Conservation (phyloP, 2,888 invertebrate genomes). For the Eupithecia exiguata region DNA sequence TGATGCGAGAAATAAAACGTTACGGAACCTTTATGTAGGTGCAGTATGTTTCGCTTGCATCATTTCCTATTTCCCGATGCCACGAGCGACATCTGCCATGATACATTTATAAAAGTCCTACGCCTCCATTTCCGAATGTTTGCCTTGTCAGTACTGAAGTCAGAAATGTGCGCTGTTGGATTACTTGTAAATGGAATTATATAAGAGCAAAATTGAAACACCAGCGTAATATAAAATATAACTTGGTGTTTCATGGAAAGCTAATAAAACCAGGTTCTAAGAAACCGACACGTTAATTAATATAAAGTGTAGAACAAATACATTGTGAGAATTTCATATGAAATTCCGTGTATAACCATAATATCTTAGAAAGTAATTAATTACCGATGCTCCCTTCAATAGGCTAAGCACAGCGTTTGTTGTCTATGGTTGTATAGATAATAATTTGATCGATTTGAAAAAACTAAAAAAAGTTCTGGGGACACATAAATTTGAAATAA, state of each 20-base stretch:
- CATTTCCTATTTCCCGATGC: slow-evolving; percentile 38
- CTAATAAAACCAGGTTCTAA: background rate
- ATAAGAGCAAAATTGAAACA: background rate
- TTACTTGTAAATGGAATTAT: background rate
- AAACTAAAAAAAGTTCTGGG: background rate
- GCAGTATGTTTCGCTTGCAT: slow-evolving; percentile 29
- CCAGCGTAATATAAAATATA: background rate
- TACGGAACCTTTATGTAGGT: background rate
- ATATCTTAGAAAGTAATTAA: background rate
- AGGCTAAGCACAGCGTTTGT: too few relatives aligned
- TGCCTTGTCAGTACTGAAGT: slow-evolving; percentile 8
- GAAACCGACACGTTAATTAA: background rate
- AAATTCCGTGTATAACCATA: background rate
- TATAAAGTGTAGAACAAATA: background rate
- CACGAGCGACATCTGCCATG: slow-evolving; percentile 31
- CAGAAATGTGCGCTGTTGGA: background rate
- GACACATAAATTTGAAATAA: slow-evolving; percentile 49
- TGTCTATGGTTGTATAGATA: too few relatives aligned
- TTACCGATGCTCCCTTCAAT: background rate
- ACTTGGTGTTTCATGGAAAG: background rate
- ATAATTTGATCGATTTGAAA: too few relatives aligned
- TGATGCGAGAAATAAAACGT: background rate
- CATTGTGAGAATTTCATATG: slow-evolving; percentile 1
- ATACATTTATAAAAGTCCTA: slow-evolving; percentile 19
- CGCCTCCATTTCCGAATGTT: slow-evolving; percentile 16